Evolutionary conservation across 2,888 invertebrate species (phyloP), one percentile per base, ranked within the genome.

Genomic region (Margaritifera margaritifera): DNA sequence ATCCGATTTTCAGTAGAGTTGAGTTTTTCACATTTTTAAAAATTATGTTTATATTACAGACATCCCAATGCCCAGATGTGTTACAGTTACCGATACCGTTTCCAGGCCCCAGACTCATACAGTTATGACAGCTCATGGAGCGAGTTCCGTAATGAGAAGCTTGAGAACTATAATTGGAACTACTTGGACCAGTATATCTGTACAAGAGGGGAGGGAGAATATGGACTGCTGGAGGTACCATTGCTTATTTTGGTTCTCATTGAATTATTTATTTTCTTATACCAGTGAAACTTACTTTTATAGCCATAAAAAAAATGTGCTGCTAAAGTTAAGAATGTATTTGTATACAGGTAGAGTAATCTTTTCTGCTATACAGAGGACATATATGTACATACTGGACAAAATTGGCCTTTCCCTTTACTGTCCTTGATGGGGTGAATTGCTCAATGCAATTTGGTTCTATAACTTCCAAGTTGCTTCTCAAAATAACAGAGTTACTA

Each of bases 91-190:
- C 80, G 81, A 57, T 90, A 90, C 72, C 82, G 89, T n/a, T 89
- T 89, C 78, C 86, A 88, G 77, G 88, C 84, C n/a, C 90, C 90
- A 0, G 89, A 90, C 76, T 87, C 87, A 0, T 82, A 80, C 65
- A 84, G 81, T 51, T 98, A 98, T 89, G 97, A 97, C 89, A 94
- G 96, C 55, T 98, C 97, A 0, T 96, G 95, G 93, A 97, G 97
- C 0, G 95, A 96, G 58, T 98, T 98, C 90, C 94, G 95, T 1
- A 96, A 97, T 0, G 97, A 98, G 90, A 96, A 96, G 87, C 91
- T 98, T 66, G 98, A 98, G 90, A 96, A 95, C 82, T 98, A 95
- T 89, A 97, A 96, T 91, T 99, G 98, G 98, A 98, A 98, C 90
- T 96, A 97, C 87, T 93, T 98, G 91, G 98, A 99, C 91, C 96